phyloP scores from a whole-genome alignment of 2,797 vertebrate species.

The Kryptolebias ocellatus region DNA sequence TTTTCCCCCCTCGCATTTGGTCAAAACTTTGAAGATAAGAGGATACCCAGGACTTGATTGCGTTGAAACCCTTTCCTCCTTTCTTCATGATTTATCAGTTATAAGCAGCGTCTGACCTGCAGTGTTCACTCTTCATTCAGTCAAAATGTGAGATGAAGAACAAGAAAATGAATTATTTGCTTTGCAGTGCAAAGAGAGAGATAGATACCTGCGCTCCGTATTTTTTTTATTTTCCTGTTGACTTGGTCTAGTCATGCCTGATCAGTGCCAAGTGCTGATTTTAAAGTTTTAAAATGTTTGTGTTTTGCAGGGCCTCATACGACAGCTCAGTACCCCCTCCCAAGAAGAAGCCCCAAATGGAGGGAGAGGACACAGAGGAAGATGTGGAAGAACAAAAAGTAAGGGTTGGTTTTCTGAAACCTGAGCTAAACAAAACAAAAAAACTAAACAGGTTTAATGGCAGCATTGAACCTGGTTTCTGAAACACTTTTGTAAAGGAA shows the following conservation, averaged over 20 bases:
- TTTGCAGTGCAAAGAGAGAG: not conserved
- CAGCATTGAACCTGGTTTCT: not conserved
- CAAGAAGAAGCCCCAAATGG: constrained; percentile 88
- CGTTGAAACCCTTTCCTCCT: too few relatives aligned
- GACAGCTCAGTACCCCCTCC: constrained; percentile 84
- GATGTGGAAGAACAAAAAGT: constrained; percentile 94
- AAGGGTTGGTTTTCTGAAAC: constrained; percentile 30
- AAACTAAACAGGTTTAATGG: not conserved
- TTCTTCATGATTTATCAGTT: too few relatives aligned
- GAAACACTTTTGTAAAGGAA: not conserved
- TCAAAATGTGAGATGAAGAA: not conserved
- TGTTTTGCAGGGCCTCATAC: constrained; percentile 86
- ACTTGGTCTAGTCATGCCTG: not conserved
- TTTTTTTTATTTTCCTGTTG: not conserved
- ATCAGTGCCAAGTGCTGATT: not conserved
- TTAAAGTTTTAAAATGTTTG: not conserved
- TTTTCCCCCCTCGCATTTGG: too few relatives aligned
- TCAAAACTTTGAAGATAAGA: too few relatives aligned
- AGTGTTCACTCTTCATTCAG: too few relatives aligned
- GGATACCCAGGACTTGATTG: too few relatives aligned
- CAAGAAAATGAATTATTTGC: not conserved
- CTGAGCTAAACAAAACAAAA: too few relatives aligned
- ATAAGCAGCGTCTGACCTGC: too few relatives aligned
- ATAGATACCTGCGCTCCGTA: too few relatives aligned
- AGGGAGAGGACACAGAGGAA: constrained; percentile 92